Evolutionary conservation across 2,888 invertebrate species (phyloP).

Genomic region (Synergus itoensis): DNA sequence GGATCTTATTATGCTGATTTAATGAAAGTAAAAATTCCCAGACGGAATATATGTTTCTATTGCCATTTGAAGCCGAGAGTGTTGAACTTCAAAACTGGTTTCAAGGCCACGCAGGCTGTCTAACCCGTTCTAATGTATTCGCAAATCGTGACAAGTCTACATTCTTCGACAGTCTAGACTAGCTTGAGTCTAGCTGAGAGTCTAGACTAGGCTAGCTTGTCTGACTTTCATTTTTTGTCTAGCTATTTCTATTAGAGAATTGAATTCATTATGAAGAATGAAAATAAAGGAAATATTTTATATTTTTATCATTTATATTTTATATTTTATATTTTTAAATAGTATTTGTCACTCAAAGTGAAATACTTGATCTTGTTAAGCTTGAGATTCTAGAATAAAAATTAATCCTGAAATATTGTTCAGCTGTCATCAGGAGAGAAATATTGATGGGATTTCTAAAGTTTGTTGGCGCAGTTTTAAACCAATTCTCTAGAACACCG

Average conservation of each 20-base stretch:
- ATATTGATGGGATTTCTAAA: conserved; percentile 14
- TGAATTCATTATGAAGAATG: too few species aligned
- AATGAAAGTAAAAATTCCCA: conserved; percentile 29
- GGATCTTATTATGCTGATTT: not conserved
- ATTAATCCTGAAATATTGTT: conserved; percentile 1
- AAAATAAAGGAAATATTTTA: too few species aligned
- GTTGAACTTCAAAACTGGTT: conserved; percentile 47
- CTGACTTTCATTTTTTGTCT: conserved; percentile 11
- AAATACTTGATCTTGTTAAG: not conserved
- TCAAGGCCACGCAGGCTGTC: conserved; percentile 39
- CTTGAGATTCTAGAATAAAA: not conserved
- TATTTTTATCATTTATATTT: too few species aligned
- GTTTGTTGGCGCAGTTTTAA: conserved; percentile 25
- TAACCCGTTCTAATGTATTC: conserved; percentile 55
- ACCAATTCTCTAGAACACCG: not conserved
- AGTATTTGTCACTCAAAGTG: not conserved
- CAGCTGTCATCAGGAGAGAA: not conserved
- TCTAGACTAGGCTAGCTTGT: conserved; percentile 2
- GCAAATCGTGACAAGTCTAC: conserved; percentile 47
- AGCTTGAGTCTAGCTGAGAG: conserved; percentile 51
- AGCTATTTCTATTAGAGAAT: not conserved
- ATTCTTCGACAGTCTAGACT: conserved; percentile 50
- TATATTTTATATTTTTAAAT: conserved; percentile 41
- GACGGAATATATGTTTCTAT: conserved; percentile 11
- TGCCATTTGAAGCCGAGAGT: conserved; percentile 1